phyloP scores from a whole-genome alignment of 2,797 vertebrate species.

The Onychomys leucogaster region DNA sequence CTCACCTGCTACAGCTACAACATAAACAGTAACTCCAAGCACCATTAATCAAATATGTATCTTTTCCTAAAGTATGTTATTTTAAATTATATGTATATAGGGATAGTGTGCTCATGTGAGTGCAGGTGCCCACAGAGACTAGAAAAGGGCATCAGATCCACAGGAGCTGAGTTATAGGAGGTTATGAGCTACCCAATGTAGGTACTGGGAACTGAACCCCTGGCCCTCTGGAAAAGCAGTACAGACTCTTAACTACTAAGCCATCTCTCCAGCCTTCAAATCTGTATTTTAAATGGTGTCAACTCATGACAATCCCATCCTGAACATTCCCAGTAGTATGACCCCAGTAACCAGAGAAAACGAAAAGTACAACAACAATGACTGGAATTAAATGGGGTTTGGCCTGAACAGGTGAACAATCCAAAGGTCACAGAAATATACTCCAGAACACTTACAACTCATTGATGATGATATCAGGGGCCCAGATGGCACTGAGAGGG shows the following conservation, averaged over 20 bases:
- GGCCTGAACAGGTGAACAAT: not conserved
- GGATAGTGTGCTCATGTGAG: not conserved
- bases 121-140: not conserved
- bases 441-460: constrained; percentile 90
- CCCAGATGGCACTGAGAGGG: constrained; percentile 92
- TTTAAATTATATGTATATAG: not conserved
- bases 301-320: not conserved
- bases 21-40: not conserved
- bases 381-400: not conserved
- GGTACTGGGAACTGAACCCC: not conserved
- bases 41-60: constrained; percentile 19
- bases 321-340: not conserved
- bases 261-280: not conserved
- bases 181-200: not conserved
- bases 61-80: not conserved
- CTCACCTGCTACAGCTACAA: not conserved
- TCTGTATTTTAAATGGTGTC: constrained; percentile 5
- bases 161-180: not conserved
- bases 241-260: not conserved
- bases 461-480: constrained; percentile 93
- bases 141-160: not conserved
- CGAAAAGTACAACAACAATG: not conserved
- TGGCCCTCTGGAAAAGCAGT: not conserved
- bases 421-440: not conserved
- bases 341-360: not conserved